Evolutionary conservation across 2,797 vertebrate species (phyloP), one percentile per base, ranked within the genome.

Genomic region (Alfaro cultratus): DNA sequence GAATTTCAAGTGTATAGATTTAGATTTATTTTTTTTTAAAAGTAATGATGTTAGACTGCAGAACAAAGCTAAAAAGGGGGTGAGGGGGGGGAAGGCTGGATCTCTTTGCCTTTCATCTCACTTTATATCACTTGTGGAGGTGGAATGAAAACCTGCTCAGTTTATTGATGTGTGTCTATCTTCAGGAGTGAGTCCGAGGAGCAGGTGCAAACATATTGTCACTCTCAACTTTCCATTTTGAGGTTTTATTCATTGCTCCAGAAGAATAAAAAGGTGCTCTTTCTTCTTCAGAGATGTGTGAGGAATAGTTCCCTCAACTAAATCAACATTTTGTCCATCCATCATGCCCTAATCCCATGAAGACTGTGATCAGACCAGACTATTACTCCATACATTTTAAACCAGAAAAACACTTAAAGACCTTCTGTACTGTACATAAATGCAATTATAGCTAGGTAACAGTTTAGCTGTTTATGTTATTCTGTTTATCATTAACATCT

Each of bases 1-100:
- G 36, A 78, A 79, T 83, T 90, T 88, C 49, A 87, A 93, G 92
- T 86, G 82, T 71, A 83, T 41, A 26, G 79, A 80, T 91, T 90
- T 85, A 72, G 84, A 88, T 91, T 90, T 89, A 75, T 51, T 8
- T 8, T 51, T 5, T 49, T 8, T 2, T 5, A 43, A 43, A 78
- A 86, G 80, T 68, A 53, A 77, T 79, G 72, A 84, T 76, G 81
- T 83, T 78, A 77, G 68, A 75, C 71, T 0, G 53, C 62, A 77
- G 75, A 85, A 79, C 77, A 68, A 87, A 87, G 75, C 82, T 79
- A 79, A 83, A 86, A 79, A 39, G 57, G 80, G 3, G 4, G 0
- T 1, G 7, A 21, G 76, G 43, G 57, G 80, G 3, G 4, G 0
- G 5, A 21, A 21, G 76, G 57, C 16, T 57, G 78, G 84, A 83